Percentiles rank a stretch among this genome's conserved stretches.
Conservation (phyloP, 2,113 vertebrate genomes). For the Urocolius indicus region DNA sequence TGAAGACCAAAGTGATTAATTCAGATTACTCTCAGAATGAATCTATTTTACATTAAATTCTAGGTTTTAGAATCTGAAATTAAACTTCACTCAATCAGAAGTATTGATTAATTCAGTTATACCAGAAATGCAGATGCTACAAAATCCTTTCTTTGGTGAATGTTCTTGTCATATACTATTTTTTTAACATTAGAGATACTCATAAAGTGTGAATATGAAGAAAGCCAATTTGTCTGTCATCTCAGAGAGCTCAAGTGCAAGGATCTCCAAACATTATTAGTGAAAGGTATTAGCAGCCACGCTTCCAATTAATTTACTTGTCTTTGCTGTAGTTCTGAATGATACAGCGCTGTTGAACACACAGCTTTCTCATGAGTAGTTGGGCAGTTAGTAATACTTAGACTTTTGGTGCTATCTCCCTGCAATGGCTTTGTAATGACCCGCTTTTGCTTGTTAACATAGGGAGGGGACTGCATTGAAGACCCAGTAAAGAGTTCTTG, state of each 20-base stretch:
- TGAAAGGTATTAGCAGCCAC: not conserved
- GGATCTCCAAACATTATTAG: not conserved
- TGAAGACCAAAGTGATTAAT: not conserved
- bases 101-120: not conserved
- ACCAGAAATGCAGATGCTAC: not conserved
- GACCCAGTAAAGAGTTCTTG: too few species aligned
- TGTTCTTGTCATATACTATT: not conserved
- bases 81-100: not conserved
- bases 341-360: not conserved
- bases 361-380: not conserved
- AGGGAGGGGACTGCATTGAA: too few species aligned
- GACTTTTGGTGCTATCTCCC: not conserved
- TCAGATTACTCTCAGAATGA: not conserved
- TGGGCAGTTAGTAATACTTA: not conserved
- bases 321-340: not conserved
- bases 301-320: not conserved
- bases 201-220: not conserved
- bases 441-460: too few species aligned
- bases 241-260: not conserved
- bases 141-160: not conserved
- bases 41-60: not conserved
- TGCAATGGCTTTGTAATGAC: too few species aligned
- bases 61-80: not conserved
- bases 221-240: not conserved
- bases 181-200: not conserved